Percentiles rank a stretch among this genome's conserved stretches.
Evolutionary conservation across 2,888 invertebrate species (phyloP).

Genomic region (Tipula helvola): DNA sequence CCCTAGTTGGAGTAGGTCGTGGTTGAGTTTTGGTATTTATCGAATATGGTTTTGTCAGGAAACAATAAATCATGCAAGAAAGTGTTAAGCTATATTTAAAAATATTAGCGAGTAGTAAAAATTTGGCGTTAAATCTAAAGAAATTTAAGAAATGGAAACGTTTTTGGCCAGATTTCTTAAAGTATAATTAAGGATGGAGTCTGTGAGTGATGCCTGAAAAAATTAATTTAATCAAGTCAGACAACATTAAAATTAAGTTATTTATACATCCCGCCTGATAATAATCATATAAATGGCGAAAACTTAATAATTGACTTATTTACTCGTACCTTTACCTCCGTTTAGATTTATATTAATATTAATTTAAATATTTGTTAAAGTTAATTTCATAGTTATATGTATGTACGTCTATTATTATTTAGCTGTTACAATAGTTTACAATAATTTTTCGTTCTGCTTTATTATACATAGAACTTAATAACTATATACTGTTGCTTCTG

Average conservation of each 20-base stretch:
- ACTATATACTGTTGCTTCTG: neutral
- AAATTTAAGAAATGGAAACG: no score
- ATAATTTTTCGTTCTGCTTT: neutral
- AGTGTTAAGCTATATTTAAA: neutral
- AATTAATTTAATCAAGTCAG: no score
- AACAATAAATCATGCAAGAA: neutral
- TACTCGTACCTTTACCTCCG: neutral
- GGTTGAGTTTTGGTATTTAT: neutral
- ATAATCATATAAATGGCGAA: neutral
- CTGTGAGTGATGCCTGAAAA: no score
- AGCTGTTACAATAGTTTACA: neutral
- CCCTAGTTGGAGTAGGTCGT: neutral
- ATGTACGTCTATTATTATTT: neutral
- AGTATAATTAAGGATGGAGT: no score
- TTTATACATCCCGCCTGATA: neutral
- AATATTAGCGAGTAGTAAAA: no score
- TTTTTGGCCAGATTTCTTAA: no score
- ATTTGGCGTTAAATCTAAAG: no score
- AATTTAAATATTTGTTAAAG: neutral
- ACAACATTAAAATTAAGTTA: neutral
- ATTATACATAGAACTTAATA: neutral
- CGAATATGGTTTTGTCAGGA: neutral
- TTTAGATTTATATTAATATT: neutral
- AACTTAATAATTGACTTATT: neutral
- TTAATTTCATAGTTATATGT: neutral